Evolutionary conservation across 2,797 vertebrate genomes (phyloP).

Genomic region (Poliocrania exsul): DNA sequence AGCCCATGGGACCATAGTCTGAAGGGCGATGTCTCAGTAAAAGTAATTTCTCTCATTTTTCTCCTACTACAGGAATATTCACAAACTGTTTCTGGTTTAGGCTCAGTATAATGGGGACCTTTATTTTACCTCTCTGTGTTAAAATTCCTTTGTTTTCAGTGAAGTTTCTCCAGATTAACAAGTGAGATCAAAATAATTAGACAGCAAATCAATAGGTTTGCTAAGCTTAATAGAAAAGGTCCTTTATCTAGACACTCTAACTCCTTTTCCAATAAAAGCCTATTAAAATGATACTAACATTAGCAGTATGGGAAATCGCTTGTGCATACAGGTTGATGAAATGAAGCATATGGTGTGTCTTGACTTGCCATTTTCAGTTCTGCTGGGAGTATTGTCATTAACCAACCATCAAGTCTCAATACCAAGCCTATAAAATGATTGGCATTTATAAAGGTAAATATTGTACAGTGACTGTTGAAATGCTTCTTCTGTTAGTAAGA

Average conservation of each 20-base stretch:
- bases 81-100: neutral
- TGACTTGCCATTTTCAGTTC: slow-evolving; percentile 52
- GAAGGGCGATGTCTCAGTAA: neutral
- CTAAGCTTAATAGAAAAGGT: slow-evolving; percentile 34
- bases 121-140: neutral
- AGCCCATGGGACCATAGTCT: neutral
- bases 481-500: slow-evolving; percentile 3
- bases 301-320: slow-evolving; percentile 34
- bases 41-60: neutral
- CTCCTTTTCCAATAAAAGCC: slow-evolving; percentile 53
- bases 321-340: slow-evolving; percentile 50
- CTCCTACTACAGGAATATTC: neutral
- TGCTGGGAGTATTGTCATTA: slow-evolving; percentile 26
- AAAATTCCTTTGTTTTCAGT: neutral
- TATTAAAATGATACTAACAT: slow-evolving; percentile 55
- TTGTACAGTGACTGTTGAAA: slow-evolving; percentile 22
- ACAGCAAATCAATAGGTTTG: slow-evolving; percentile 37
- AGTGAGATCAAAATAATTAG: slow-evolving; percentile 52
- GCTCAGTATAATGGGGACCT: neutral
- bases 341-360: slow-evolving; percentile 52
- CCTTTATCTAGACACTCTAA: slow-evolving; percentile 28
- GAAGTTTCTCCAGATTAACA: slow-evolving; percentile 6
- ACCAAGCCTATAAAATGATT: slow-evolving; percentile 39
- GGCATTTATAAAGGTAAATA: slow-evolving; percentile 62
- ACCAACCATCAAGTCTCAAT: slow-evolving; percentile 13